Evolutionary conservation across 2,113 vertebrate species (phyloP), one percentile per base, ranked within the genome.

Genomic region (Protobothrops flavoviridis): DNA sequence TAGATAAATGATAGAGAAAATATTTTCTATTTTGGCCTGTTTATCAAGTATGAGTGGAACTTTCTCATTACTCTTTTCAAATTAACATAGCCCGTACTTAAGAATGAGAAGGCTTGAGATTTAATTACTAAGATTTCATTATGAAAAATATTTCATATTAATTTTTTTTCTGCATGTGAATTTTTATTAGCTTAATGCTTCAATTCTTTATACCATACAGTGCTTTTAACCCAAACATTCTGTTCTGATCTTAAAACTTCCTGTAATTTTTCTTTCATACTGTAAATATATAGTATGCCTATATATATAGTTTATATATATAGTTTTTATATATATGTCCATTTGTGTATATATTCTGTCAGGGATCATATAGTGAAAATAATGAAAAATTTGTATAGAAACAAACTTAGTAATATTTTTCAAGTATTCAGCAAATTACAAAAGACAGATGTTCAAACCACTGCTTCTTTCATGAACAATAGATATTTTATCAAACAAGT

Each of bases 71-170:
- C 5, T 10, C 43, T 61, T 61, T 87, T 29, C 43, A 23, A 9
- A 57, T 57, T 90, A 81, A 61, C 9, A 45, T 52, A 55, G 29
- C 55, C 15, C 9, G 2, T 11, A 24, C 13, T 91, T 61, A 52
- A 93, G 91, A 81, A 91, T 95, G 8, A 29, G 64, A 91, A 91
- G 56, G 89, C 43, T 93, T 90, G n/a, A 85, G 52, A 59, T 95
- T 93, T 43, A 81, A 93, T 92, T 96, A 95, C 96, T 95, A 94
- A 93, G 92, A 95, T 95, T 94, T 93, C 94, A 94, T 95, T 91
- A 94, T 93, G 90, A 43, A 96, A 94, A 87, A 93, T 85, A 96
- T 90, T 94, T 89, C 95, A 57, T 96, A 91, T 39, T 95, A 94
- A 96, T 93, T 8, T 92, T 93, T 93, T 95, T 93, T 89, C 90